These are phyloP conservation scores for Drosophila recens DNA, from an alignment of 2,888 invertebrate species.

Conservation along the genomic window DNA sequence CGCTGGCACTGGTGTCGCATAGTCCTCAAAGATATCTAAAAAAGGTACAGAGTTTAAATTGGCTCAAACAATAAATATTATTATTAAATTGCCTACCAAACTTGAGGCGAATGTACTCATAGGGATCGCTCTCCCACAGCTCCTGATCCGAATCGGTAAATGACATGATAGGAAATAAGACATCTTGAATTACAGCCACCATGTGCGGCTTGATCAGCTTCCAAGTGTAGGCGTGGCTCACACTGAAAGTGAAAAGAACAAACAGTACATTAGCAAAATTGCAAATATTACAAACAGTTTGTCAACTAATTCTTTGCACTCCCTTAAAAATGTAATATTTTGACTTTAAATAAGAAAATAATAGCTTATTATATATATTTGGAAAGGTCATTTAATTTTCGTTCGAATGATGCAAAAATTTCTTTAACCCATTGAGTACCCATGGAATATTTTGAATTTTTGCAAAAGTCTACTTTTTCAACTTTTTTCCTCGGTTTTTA, in stretches of 20 bases:
- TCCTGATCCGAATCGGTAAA: slow-evolving; percentile 98
- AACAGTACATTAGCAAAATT: too few relatives aligned
- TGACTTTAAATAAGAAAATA: too few relatives aligned
- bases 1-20: slow-evolving; percentile 97
- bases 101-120: slow-evolving; percentile 98
- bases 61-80: background rate
- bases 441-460: too few relatives aligned
- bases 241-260: slow-evolving; percentile 87
- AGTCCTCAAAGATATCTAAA: slow-evolving; percentile 97
- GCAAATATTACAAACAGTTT: too few relatives aligned
- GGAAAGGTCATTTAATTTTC: too few relatives aligned
- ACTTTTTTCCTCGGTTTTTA: too few relatives aligned
- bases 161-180: slow-evolving; percentile 98
- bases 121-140: slow-evolving; percentile 97
- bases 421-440: too few relatives aligned
- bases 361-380: too few relatives aligned
- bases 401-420: too few relatives aligned
- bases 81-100: slow-evolving; percentile 89
- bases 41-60: slow-evolving; percentile 17
- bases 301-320: too few relatives aligned
- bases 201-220: slow-evolving; percentile 98
- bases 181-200: slow-evolving; percentile 96
- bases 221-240: slow-evolving; percentile 97
- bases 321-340: too few relatives aligned
- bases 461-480: too few relatives aligned